Evolutionary conservation across 2,888 invertebrate species (phyloP).

Genomic region (Leuctra nigra): DNA sequence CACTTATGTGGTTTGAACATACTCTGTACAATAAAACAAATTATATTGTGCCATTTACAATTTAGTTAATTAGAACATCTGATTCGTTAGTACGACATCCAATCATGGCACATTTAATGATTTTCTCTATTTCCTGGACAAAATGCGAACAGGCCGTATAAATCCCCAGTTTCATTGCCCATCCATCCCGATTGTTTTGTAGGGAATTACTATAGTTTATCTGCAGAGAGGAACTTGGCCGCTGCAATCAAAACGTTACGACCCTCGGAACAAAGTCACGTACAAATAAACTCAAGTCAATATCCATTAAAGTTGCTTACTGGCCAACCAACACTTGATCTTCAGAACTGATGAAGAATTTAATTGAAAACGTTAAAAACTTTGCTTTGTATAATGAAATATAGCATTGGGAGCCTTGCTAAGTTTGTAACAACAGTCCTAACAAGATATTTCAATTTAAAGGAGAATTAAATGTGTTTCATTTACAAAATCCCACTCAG

Average conservation of each 20-base stretch:
- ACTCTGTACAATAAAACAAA: too few species aligned
- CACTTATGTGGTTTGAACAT: too few species aligned
- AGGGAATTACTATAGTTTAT: background rate
- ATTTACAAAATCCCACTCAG: background rate
- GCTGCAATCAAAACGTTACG: constrained; percentile 11
- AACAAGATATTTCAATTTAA: constrained; percentile 5
- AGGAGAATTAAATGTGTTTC: background rate
- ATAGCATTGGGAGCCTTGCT: background rate
- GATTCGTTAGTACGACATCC: too few species aligned
- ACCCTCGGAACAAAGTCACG: constrained; percentile 9
- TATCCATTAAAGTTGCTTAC: constrained; percentile 22
- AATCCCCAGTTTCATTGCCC: background rate
- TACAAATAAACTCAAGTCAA: constrained; percentile 23
- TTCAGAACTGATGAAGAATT: constrained; percentile 21
- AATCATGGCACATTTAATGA: too few species aligned
- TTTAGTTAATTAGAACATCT: too few species aligned
- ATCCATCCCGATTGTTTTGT: background rate
- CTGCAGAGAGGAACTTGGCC: background rate
- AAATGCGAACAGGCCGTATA: too few species aligned
- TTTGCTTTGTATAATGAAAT: constrained; percentile 21
- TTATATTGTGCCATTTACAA: too few species aligned
- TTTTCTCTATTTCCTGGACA: too few species aligned
- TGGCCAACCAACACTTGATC: constrained; percentile 15
- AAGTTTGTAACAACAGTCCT: background rate
- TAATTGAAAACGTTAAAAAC: constrained; percentile 24